phyloP scores from a whole-genome alignment of 92 coral and sea anemone species.

The Siderastrea radians region DNA sequence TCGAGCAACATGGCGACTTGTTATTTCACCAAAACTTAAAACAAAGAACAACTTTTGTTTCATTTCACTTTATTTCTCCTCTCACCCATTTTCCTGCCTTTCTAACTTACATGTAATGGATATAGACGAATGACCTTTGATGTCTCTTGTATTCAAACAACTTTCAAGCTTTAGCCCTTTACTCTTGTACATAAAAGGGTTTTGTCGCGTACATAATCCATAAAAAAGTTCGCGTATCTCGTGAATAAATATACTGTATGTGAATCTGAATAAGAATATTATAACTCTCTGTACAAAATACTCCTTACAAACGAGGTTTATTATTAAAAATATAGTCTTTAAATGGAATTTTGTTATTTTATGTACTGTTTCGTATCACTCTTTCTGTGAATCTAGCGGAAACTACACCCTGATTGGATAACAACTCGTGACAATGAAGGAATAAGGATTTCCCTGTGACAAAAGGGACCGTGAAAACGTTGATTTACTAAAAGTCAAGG shows the following conservation, averaged over 20 bases:
- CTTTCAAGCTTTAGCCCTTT: not conserved
- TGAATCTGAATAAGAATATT: not conserved
- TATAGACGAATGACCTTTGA: not conserved
- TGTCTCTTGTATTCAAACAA: not conserved
- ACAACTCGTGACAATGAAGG: too few species aligned
- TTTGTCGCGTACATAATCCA: not conserved
- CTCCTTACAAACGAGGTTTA: not conserved
- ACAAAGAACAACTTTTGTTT: not conserved
- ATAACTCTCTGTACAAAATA: constrained; percentile 23
- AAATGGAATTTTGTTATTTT: not conserved
- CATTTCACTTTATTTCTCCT: not conserved
- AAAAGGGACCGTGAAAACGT: too few species aligned
- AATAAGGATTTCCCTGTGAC: too few species aligned
- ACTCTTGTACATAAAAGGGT: not conserved
- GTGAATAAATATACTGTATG: constrained; percentile 34
- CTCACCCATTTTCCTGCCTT: not conserved
- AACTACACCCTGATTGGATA: too few species aligned
- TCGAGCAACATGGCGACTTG: not conserved
- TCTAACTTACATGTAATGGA: not conserved
- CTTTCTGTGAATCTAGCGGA: not conserved
- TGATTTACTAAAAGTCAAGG: too few species aligned
- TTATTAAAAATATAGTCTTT: constrained; percentile 17
- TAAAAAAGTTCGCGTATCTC: not conserved
- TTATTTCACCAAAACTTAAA: not conserved
- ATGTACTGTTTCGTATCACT: not conserved